Base-by-base conservation (phyloP, 1,140 invertebrate species). In the Drosophila triauraria region DNA sequence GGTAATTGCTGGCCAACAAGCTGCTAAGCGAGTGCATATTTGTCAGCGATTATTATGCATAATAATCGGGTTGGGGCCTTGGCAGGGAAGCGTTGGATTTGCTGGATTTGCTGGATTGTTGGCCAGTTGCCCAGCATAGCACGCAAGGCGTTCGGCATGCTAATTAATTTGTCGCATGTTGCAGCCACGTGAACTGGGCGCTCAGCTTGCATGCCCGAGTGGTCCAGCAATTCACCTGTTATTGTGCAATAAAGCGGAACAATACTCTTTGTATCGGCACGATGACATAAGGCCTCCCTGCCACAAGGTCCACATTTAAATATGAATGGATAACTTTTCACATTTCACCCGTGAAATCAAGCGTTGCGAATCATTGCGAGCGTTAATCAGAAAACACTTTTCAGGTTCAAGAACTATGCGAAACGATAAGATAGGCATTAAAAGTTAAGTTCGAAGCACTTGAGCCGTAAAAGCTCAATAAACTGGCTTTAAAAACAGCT, bases 91-190 rank as follows among this genome's bases (percentile, higher is more conserved):
- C 9, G 13, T 15, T 20, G 23, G 38, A 30, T 5, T 27, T 25
- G 27, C 44, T 32, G 32, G 32, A 32, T 32, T 61, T 13, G 35
- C 25, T 64, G 40, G 9, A n/a, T 13, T n/a, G 42, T 2, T 9
- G 23, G 42, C 40, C 8, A 2, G 25, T 23, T 48, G 27, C n/a
- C 23, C 38, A 78, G 58, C 64, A 70, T 78, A 69, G 50, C 69
- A 78, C 32, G 72, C 71, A 84, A 78, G 62, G 54, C 50, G 46
- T 48, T 53, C 9, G 63, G 63, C 70, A 82, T 69, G 43, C 60
- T 87, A 90, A 87, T 84, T 87, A 68, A 84, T 78, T 54, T 80
- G 76, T 80, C 83, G 83, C 83, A 88, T 87, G 80, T 68, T 51
- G 77, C 77, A 67, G 68, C 84, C 84, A 87, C 83, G 84, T 87